Evolutionary conservation across 1,140 invertebrate species (phyloP).

Genomic region (Megalopta genalis): DNA sequence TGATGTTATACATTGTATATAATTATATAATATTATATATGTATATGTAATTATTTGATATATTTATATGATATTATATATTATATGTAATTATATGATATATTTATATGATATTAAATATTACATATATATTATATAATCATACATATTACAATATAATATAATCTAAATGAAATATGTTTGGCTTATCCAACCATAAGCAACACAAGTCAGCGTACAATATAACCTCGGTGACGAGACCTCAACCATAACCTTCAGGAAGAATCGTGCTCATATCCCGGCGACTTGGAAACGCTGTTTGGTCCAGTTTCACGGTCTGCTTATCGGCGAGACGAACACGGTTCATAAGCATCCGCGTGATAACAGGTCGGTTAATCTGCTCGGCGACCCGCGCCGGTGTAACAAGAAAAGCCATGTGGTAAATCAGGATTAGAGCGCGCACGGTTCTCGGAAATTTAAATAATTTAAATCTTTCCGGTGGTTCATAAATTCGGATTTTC

Average conservation of each 20-base stretch:
- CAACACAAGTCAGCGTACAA: no score
- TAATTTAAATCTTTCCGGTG: conserved; percentile 65
- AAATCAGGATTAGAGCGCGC: conserved; percentile 67
- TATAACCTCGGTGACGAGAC: no score
- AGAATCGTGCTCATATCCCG: neutral
- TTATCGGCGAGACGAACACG: conserved; percentile 7
- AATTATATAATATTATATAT: no score
- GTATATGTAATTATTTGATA: no score
- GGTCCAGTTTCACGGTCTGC: neutral
- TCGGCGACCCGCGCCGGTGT: neutral
- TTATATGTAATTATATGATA: no score
- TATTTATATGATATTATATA: no score
- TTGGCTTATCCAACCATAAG: no score
- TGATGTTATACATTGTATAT: no score
- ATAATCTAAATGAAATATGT: no score
- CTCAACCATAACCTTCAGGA: neutral
- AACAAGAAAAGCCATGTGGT: conserved; percentile 66
- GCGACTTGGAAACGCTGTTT: neutral
- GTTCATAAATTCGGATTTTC: conserved; percentile 67
- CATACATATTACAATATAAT: no score
- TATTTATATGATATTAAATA: no score
- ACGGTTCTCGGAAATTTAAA: conserved; percentile 63
- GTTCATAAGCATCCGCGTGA: conserved; percentile 42
- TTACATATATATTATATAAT: no score
- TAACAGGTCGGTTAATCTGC: conserved; percentile 54